phyloP scores from a whole-genome alignment of 2,797 vertebrate species.

The Pantherophis vulpinus region DNA sequence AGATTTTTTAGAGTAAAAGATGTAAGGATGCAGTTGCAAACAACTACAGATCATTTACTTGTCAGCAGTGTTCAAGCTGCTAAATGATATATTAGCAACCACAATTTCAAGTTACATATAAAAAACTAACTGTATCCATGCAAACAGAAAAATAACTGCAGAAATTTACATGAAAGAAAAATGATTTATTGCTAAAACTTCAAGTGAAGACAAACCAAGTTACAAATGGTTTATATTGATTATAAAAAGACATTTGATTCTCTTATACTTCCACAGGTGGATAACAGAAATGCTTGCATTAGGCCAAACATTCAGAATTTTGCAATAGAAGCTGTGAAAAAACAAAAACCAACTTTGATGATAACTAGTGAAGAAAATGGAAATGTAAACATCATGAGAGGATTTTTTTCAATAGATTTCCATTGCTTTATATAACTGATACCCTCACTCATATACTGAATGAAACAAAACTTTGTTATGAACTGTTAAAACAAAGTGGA shows the following conservation, averaged over 20 bases:
- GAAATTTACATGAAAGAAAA: not conserved
- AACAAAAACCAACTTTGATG: not conserved
- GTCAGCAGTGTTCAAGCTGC: not conserved
- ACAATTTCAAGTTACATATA: not conserved
- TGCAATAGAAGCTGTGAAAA: not conserved
- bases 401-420: not conserved
- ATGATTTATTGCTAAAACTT: not conserved
- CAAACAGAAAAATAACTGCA: not conserved
- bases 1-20: not conserved
- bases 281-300: not conserved
- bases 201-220: not conserved
- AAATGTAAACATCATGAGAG: not conserved
- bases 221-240: not conserved
- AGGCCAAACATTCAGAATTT: not conserved
- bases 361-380: not conserved
- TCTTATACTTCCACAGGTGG: not conserved
- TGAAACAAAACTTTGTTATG: not conserved
- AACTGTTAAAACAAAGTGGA: not conserved
- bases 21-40: not conserved
- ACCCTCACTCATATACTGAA: not conserved
- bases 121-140: not conserved
- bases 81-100: not conserved
- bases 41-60: not conserved
- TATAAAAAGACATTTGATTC: not conserved
- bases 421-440: not conserved